Evolutionary conservation across 2,888 invertebrate genomes (phyloP), one percentile per base, ranked within the genome.

Genomic region (Osedax frankpressi): DNA sequence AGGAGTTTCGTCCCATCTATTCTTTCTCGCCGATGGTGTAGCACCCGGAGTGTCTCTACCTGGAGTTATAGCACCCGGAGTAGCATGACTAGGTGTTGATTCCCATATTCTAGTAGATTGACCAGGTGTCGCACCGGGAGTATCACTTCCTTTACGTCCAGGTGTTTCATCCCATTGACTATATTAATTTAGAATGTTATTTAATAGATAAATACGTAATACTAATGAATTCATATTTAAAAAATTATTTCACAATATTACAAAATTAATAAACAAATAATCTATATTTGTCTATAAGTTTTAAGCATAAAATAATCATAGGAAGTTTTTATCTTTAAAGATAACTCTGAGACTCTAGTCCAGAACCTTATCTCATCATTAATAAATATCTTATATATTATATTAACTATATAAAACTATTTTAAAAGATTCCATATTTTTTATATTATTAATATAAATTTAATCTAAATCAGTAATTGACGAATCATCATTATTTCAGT

Each of bases 1-100:
- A 1, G 98, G 98, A 0, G 98, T 98, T 86, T 98, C 98, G 85
- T 98, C 98, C 98, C 98, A 98, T 75, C 98, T 89, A 86, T 98
- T 98, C 69, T 96, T 88, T 14, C 97, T 87, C 25, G 90, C 84
- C 75, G 84, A 84, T 68, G 84, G 84, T 26, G 85, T 83, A n/a
- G 78, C 79, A 74, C 80, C 80, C n/a, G 91, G 77, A 79, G 84
- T 76, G 59, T 81, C 81, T 71, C 82, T 80, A 3, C 83, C 83
- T 3, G 89, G 30, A 19, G 85, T 86, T 73, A 88, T 88, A 75
- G 89, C 88, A 0, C 91, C 91, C 0, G 94, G 94, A 0, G 93
- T 93, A 76, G 91, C 89, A 83, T 94, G 94, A 0, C 93, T 94
- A 0, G 96, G 96, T 0, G 96, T 98, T 2, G 95, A 90, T 82